Conservation (phyloP, 2,888 invertebrate genomes). For the Clivina fossor region DNA sequence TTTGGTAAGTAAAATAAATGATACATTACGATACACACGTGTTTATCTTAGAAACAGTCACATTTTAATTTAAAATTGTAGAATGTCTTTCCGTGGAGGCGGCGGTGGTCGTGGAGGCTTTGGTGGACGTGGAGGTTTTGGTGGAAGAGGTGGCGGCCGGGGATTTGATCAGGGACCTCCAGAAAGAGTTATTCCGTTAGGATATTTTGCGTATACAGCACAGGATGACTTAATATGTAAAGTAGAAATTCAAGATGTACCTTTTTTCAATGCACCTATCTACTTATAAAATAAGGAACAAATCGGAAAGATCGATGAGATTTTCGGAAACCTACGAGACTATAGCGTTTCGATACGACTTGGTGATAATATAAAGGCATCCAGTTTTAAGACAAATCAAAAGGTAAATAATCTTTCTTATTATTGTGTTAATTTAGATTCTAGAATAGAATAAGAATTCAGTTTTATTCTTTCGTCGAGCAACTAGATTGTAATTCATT, state of each 20-base stretch:
- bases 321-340: conserved; percentile 94
- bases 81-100: no score
- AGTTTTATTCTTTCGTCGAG: no score
- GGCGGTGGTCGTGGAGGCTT: conserved; percentile 52
- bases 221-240: conserved; percentile 95
- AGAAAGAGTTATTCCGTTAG: conserved; percentile 78
- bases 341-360: conserved; percentile 96
- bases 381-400: conserved; percentile 82
- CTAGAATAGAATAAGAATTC: no score
- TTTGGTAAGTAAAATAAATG: no score
- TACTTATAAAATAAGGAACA: conserved; percentile 95
- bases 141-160: conserved; percentile 55
- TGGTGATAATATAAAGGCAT: conserved; percentile 86
- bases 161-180: conserved; percentile 77
- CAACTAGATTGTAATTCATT: no score
- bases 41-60: no score
- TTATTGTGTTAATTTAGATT: no score
- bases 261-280: conserved; percentile 97
- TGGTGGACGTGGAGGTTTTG: conserved; percentile 57
- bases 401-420: no score
- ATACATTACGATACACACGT: no score
- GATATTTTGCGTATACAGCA: conserved; percentile 83
- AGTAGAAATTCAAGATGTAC: conserved; percentile 90
- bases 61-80: no score
- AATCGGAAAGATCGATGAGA: conserved; percentile 98